Conservation (phyloP, 92 coral and sea anemone genomes). For the Porites rus region DNA sequence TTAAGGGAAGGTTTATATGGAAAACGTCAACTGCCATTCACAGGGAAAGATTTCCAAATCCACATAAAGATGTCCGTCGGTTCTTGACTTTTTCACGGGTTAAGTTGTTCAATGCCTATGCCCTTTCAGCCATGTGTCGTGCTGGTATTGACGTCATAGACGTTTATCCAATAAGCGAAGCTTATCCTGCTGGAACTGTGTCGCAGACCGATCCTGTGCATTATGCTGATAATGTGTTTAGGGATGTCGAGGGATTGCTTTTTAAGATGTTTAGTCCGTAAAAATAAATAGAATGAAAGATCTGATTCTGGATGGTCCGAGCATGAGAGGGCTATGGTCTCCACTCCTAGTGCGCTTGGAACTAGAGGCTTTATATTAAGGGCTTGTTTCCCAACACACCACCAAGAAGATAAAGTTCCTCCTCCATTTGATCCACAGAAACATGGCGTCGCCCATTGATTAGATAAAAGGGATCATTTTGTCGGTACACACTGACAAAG, state of each 20-base stretch:
- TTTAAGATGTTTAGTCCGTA: slow-evolving; percentile 51
- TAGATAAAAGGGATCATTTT: too few relatives aligned
- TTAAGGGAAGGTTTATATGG: slow-evolving; percentile 87
- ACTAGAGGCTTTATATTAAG: too few relatives aligned
- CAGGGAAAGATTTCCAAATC: slow-evolving; percentile 88
- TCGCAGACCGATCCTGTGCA: slow-evolving; percentile 86
- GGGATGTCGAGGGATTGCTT: slow-evolving; percentile 72
- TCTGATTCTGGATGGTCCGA: too few relatives aligned
- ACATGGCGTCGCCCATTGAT: too few relatives aligned
- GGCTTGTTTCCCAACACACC: too few relatives aligned
- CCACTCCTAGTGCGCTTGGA: too few relatives aligned
- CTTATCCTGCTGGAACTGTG: slow-evolving; percentile 90
- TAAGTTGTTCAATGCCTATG: slow-evolving; percentile 83
- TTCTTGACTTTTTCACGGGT: slow-evolving; percentile 91
- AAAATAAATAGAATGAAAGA: too few relatives aligned
- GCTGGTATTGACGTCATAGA: slow-evolving; percentile 92
- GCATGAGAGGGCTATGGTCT: too few relatives aligned
- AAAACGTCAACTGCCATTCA: slow-evolving; percentile 90
- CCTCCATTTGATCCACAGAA: too few relatives aligned
- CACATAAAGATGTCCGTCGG: slow-evolving; percentile 96
- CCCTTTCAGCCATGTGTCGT: slow-evolving; percentile 88
- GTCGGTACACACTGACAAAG: too few relatives aligned
- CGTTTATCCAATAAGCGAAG: slow-evolving; percentile 87
- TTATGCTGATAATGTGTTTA: slow-evolving; percentile 71
- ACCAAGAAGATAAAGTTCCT: too few relatives aligned